A percentile compares a stretch with the other conserved stretches of the same genome.
Conservation (phyloP, 2,797 vertebrate species). For the Dromococcyx pavoninus region DNA sequence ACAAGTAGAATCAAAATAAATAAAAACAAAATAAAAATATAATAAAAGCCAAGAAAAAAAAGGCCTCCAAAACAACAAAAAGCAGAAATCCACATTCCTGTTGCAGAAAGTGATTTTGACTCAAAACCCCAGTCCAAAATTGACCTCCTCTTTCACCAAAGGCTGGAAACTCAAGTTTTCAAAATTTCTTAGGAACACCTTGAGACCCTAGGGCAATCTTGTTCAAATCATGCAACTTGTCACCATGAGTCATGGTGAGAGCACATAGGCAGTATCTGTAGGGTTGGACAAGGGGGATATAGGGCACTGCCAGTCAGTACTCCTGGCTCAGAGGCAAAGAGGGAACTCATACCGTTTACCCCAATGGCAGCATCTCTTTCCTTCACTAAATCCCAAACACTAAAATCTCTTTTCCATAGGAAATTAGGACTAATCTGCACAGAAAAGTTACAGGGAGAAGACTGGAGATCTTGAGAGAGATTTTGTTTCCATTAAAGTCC, state of each 20-base stretch:
- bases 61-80: background rate
- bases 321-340: background rate
- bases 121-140: background rate
- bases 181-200: background rate
- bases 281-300: background rate
- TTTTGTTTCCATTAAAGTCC: background rate
- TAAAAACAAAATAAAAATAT: background rate
- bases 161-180: background rate
- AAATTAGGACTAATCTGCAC: background rate
- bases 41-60: background rate
- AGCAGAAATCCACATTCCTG: background rate
- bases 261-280: background rate
- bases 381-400: background rate
- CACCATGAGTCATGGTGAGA: background rate
- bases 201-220: background rate
- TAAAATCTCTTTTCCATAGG: background rate
- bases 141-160: background rate
- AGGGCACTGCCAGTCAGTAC: background rate
- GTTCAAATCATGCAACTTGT: background rate
- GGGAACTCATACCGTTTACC: background rate
- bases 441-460: background rate
- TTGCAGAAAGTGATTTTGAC: background rate
- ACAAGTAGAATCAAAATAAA: background rate
- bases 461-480: background rate
- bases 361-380: fast-evolving